These are phyloP conservation scores for Bubo bubo DNA, from an alignment of 2,113 vertebrate genomes.

Conservation along the genomic window DNA sequence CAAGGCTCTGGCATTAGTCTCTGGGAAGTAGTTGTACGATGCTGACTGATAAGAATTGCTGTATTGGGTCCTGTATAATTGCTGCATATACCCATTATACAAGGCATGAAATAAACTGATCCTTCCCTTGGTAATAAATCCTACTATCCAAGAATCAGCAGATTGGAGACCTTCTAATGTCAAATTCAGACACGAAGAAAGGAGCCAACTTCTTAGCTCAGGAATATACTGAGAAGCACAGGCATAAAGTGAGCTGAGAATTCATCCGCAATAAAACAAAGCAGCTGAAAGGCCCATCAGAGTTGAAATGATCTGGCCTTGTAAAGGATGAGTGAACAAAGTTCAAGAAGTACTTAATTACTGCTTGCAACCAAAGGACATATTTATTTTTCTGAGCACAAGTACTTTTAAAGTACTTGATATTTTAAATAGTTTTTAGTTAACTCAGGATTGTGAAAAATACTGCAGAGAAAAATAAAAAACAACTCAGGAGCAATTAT, in stretches of 20 bases:
- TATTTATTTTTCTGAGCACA: background rate
- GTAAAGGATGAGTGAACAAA: background rate
- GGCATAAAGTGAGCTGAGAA: background rate
- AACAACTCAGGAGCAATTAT: background rate
- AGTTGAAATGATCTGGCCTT: background rate
- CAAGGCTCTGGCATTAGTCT: background rate
- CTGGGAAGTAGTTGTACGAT: background rate
- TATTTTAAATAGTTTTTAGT: background rate
- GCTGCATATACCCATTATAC: background rate
- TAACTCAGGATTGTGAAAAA: background rate
- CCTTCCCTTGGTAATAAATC: background rate
- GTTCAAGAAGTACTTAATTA: background rate
- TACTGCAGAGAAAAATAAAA: background rate
- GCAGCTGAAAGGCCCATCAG: background rate
- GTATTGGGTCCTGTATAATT: background rate
- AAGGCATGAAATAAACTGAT: background rate
- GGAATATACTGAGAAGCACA: background rate
- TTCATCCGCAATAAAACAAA: background rate
- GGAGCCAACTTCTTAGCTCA: background rate
- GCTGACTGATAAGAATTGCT: background rate
- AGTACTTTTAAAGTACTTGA: background rate
- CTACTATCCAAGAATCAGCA: background rate
- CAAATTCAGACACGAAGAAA: background rate
- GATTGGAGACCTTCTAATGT: background rate
- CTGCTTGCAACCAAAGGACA: background rate